phyloP scores from a whole-genome alignment of 2,888 invertebrate genomes.

The Drosophila gaucha region DNA sequence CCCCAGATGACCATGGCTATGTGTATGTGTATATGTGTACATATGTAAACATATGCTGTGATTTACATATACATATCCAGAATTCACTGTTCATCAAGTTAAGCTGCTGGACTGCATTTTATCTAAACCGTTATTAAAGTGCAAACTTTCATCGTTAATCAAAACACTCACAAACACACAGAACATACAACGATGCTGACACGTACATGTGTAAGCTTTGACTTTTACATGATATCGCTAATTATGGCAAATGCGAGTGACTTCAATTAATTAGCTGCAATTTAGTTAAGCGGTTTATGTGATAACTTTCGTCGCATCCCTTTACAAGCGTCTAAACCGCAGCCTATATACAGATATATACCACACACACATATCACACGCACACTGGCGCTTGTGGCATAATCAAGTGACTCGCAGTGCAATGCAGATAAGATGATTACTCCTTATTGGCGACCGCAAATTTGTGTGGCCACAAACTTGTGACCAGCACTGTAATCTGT shows the following conservation, averaged over 20 bases:
- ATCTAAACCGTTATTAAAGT: constrained; percentile 21
- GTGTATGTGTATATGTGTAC: not conserved
- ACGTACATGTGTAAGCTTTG: constrained; percentile 32
- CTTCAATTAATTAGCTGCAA: constrained; percentile 71
- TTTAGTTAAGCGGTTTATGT: constrained; percentile 68
- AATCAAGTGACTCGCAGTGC: constrained; percentile 47
- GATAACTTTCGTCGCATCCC: constrained; percentile 54
- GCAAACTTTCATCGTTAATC: constrained; percentile 48
- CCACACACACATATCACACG: constrained; percentile 3
- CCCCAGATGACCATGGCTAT: not conserved
- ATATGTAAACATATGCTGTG: not conserved
- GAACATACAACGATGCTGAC: not conserved
- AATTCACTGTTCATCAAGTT: constrained; percentile 4
- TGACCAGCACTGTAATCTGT: constrained; percentile 28
- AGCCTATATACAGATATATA: constrained; percentile 16
- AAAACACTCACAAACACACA: constrained; percentile 12
- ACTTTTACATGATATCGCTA: constrained; percentile 49
- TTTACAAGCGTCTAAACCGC: constrained; percentile 47
- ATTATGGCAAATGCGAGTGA: constrained; percentile 57
- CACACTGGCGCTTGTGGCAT: constrained; percentile 10
- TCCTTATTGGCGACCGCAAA: constrained; percentile 46
- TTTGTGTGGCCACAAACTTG: constrained; percentile 35
- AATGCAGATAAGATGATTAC: constrained; percentile 58
- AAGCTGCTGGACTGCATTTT: constrained; percentile 11
- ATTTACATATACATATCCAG: not conserved